Evolutionary conservation across 2,888 invertebrate genomes (phyloP), one percentile per base, ranked within the genome.

Genomic region (Plebejus argus): DNA sequence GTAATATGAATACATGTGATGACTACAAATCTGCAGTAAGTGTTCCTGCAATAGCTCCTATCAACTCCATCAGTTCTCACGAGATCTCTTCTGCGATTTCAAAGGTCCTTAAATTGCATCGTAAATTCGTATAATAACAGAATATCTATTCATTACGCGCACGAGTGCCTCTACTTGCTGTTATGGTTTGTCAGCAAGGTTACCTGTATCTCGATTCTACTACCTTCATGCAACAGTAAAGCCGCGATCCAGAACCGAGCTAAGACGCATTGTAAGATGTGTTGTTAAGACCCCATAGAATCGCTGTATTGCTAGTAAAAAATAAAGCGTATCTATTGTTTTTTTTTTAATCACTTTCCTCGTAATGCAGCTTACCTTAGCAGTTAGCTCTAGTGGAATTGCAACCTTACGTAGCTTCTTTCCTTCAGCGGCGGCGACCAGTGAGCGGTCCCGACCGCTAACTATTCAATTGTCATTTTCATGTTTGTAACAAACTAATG

Each of bases 141-240:
- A 78, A 81, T 81, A 56, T 80, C 76, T 80, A 83, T 82, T 80
- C 81, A 81, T 78, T 80, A 78, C 76, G 81, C 82, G 83, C 83
- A 81, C 82, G 82, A 81, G 77, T 80, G 81, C 76, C 71, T 33
- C 66, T 12, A 20, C 39, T 76, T 39, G 33, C 49, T 39, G 76
- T 70, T 76, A 76, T 33, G 76, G 70, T 76, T 12, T 53, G 70
- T 76, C 76, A 53, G 3, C 71, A 35, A 71, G 71, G 71, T 56
- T 35, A 58, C 70, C 12, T n/a, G 77, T 53, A 18, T 15, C 18
- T 53, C 18, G 53, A 53, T 53, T 53, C 53, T 53, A 6, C 18
- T 53, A 18, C 18, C 53, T 53, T 53, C 5, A 53, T 53, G 45
- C 45, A 45, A 45, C 45, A 53, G 18, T 18, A 5, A 53, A 5